phyloP scores from a whole-genome alignment of 2,888 invertebrate genomes.

The Lepidonotus clava region DNA sequence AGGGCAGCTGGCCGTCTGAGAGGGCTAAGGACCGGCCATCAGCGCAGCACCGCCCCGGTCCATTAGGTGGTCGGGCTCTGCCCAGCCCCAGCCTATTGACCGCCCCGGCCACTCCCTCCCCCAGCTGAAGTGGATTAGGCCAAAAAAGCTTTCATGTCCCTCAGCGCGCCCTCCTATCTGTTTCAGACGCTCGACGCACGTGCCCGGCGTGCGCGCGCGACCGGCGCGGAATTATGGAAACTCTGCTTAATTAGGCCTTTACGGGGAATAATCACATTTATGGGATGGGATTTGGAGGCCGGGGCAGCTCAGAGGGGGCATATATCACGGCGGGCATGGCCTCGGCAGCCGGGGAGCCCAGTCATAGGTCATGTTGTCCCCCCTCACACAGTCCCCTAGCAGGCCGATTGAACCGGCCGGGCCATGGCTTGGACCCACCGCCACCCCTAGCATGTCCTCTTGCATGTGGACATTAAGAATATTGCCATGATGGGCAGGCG shows the following conservation, averaged over 20 bases:
- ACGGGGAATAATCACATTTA: constrained; percentile 54
- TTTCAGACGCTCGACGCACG: constrained; percentile 21
- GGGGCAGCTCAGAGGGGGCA: constrained; percentile 21
- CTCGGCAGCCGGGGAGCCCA: background rate
- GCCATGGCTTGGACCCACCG: too few relatives aligned
- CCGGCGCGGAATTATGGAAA: constrained; percentile 54
- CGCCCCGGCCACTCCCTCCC: constrained; percentile 1
- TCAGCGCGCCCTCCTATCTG: background rate
- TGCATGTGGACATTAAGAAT: constrained; percentile 50
- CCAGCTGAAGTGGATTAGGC: constrained; percentile 50
- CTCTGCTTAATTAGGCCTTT: constrained; percentile 53
- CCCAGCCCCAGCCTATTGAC: constrained; percentile 26
- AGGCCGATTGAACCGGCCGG: constrained; percentile 49
- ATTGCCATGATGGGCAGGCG: background rate
- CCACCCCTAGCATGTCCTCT: background rate
- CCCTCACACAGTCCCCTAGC: background rate
- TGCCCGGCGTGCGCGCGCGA: background rate
- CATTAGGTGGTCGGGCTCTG: constrained; percentile 45
- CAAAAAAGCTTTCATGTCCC: constrained; percentile 45
- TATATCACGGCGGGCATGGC: constrained; percentile 27
- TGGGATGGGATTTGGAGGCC: constrained; percentile 40
- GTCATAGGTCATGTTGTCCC: constrained; percentile 43
- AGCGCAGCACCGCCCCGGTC: background rate
- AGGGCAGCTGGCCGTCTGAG: constrained; percentile 4
- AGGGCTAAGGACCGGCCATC: background rate